Evolutionary conservation across 2,113 vertebrate species (phyloP), one percentile per base, ranked within the genome.

Genomic region (Paratilapia polleni): DNA sequence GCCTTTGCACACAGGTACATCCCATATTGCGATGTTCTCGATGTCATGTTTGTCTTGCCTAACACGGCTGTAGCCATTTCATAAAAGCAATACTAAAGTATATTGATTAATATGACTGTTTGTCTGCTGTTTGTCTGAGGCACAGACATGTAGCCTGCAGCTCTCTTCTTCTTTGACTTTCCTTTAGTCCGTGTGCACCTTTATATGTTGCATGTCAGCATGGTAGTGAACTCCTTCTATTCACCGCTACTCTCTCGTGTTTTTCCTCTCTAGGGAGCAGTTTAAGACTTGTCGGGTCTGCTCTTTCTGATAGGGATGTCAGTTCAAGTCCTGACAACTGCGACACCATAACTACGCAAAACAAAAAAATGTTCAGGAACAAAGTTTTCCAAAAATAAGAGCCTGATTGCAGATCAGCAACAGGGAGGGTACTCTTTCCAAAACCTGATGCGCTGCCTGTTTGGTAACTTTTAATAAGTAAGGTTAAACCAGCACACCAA

Each of bases 1-100:
- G 95, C 98, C 90, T 98, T 98, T 94, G 96, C 97, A 92, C 97
- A 99, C 97, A 99, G 98, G 98, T 99, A 99, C 91, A 78, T 36
- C 76, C 62, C 78, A n/a, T 64, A 61, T 6, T 19, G 24, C 60
- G 78, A 83, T 41, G 54, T 28, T 59, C 59, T 87, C 79, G 26
- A 49, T 73, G 84, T 81, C 63, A 56, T 75, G 49, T 56, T 49
- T 66, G 36, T 70, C 79, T 13, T 77, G 47, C 60, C 76, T 49
- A 9, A 52, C 4, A 24, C 68, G 31, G 2, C 3, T 17, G 1
- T 52, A 49, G 49, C 66, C 43, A 73, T 10, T 56, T 73, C 56
- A 94, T 95, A 92, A 96, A 95, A 94, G 94, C 94, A 82, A 60
- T n/a, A 38, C 54, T 31, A 1, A 79, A 34, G 61, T 63, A 56